Percentiles rank a stretch among this genome's conserved stretches.
These are phyloP conservation scores for Drosophila nr. perissopoda DNA, from an alignment of 2,888 invertebrate genomes.

Conservation along the genomic window DNA sequence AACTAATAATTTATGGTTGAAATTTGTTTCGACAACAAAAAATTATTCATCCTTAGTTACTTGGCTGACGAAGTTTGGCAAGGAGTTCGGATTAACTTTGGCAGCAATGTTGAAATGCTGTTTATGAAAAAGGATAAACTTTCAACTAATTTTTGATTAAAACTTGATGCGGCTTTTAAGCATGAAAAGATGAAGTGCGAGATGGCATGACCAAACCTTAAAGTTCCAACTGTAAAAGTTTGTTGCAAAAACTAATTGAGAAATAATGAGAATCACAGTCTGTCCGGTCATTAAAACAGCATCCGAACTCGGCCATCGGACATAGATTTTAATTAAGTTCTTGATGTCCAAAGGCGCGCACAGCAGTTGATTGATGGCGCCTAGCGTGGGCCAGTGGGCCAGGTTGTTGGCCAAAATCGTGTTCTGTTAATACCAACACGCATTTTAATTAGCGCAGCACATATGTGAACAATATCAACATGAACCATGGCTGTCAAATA, in stretches of 20 bases:
- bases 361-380: conserved; percentile 46
- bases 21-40: conserved; percentile 46
- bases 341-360: conserved; percentile 1
- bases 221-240: conserved; percentile 47
- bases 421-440: conserved; percentile 15
- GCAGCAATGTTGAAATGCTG: conserved; percentile 16
- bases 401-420: background rate
- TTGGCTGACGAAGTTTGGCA: conserved; percentile 7
- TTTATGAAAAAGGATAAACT: conserved; percentile 38
- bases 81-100: conserved; percentile 19
- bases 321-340: conserved; percentile 66
- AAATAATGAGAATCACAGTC: conserved; percentile 22
- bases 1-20: conserved; percentile 65
- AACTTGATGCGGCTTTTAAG: conserved; percentile 35
- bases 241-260: conserved; percentile 29
- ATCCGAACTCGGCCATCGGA: background rate
- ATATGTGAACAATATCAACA: conserved; percentile 12
- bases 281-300: conserved; percentile 14
- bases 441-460: conserved; percentile 46
- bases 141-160: conserved; percentile 73
- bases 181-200: conserved; percentile 12
- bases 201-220: conserved; percentile 40
- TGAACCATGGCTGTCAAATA: background rate
- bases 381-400: background rate
- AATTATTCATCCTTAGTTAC: background rate